Percentiles rank a stretch among this genome's conserved stretches.
These are phyloP conservation scores for Pluvialis apricaria DNA, from an alignment of 2,113 vertebrate species.

Conservation along the genomic window DNA sequence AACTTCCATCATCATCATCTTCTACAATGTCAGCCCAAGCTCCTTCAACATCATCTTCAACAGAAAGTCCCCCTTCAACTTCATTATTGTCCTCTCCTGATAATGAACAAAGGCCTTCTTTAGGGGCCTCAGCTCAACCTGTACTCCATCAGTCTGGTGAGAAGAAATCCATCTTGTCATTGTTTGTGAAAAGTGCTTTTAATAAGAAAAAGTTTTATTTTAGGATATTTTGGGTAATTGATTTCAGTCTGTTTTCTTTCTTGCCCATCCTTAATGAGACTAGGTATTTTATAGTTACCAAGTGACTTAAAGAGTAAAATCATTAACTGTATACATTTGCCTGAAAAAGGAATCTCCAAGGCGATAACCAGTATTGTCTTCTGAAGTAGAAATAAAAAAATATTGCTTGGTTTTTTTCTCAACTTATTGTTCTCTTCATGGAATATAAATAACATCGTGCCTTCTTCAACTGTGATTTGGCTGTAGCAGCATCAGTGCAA, in stretches of 20 bases:
- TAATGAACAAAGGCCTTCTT: conserved; percentile 75
- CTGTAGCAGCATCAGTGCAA: conserved; percentile 28
- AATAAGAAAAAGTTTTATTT: not conserved
- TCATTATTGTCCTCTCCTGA: conserved; percentile 80
- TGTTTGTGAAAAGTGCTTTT: not conserved
- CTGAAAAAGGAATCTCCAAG: not conserved
- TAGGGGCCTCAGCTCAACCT: conserved; percentile 65
- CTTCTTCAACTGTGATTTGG: not conserved
- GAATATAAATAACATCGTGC: not conserved
- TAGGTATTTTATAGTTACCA: not conserved
- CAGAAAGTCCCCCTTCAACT: conserved; percentile 78
- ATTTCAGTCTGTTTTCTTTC: not conserved
- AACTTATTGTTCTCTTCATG: not conserved
- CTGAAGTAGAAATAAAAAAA: not conserved
- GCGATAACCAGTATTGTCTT: not conserved
- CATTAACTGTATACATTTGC: not conserved
- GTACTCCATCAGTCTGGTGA: conserved; percentile 76
- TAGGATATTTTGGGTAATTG: not conserved
- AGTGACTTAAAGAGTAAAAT: not conserved
- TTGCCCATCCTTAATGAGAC: not conserved
- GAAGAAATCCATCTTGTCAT: conserved; percentile 48
- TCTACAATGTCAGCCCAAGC: conserved; percentile 77
- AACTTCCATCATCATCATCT: conserved; percentile 75
- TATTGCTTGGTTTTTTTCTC: not conserved
- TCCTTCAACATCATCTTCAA: conserved; percentile 76